Evolutionary conservation across 2,797 vertebrate genomes (phyloP), one percentile per base, ranked within the genome.

Genomic region (Dipus sagitta): DNA sequence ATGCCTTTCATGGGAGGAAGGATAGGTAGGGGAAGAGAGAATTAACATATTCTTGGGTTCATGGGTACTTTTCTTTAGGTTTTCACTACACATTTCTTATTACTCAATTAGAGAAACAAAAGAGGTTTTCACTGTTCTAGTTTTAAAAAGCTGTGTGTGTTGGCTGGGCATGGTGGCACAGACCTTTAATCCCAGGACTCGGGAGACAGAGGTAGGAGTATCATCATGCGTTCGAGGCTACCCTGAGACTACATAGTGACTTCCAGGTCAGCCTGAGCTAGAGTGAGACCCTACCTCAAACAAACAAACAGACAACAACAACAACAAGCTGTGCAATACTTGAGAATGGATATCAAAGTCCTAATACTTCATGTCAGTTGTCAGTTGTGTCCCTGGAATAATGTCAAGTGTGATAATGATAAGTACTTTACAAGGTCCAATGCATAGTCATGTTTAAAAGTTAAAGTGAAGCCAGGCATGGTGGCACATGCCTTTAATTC

Each of bases 81-180:
- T 87, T 93, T 92, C 30, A 76, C 47, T 58, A 77, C 74, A 47
- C 30, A 42, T 87, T 92, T 71, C 47, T 94, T 91, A 92, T 6
- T 88, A 71, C 67, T 3, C 75, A 94, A 67, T 76, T 72, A 65
- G 54, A 95, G 72, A 84, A 80, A 88, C 28, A 67, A 78, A 96
- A 93, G 72, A 93, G 20, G 11, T 86, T 78, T 93, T 94, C 86
- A 81, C 47, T 30, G 12, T 86, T 76, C 54, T 23, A 74, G 72
- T 86, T 68, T 58, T 93, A 94, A 90, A 84, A 77, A 81, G 58
- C 34, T 17, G 68, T 82, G 17, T 34, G 38, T 38, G 6, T 38
- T 38, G 38, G 38, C 38, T 38, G 38, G 38, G 38, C 38, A 38
- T 38, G 38, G 38, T 38, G 38, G 38, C 38, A 38, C 38, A 38